phyloP scores from a whole-genome alignment of 2,797 vertebrate genomes.

The Takifugu rubripes region DNA sequence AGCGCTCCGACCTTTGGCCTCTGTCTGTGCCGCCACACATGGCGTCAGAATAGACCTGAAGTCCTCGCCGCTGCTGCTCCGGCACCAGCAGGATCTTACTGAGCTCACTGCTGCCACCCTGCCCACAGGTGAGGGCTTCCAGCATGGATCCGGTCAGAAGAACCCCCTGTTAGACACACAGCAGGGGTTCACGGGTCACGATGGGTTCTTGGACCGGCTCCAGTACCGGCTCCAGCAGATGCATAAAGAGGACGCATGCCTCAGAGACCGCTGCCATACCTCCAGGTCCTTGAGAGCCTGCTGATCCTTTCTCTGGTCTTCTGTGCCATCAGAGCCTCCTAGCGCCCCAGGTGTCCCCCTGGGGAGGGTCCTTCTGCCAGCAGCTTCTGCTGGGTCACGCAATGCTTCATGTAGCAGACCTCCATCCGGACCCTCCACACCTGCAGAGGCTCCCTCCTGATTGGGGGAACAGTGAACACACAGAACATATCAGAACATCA shows the following conservation, averaged over 20 bases:
- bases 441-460: conserved; percentile 68
- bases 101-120: conserved; percentile 61
- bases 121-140: conserved; percentile 82
- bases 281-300: conserved; percentile 76
- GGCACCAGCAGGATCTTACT: conserved; percentile 75
- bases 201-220: too few species aligned
- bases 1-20: conserved; percentile 67
- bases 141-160: conserved; percentile 80
- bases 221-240: too few species aligned
- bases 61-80: conserved; percentile 61
- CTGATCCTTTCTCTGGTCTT: conserved; percentile 52
- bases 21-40: conserved; percentile 72
- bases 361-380: conserved; percentile 63
- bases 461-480: background rate
- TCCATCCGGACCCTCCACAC: conserved; percentile 65
- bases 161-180: conserved; percentile 64
- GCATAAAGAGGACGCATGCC: background rate
- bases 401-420: conserved; percentile 76
- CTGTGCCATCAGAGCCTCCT: conserved; percentile 51
- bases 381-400: conserved; percentile 49
- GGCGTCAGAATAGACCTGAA: conserved; percentile 70
- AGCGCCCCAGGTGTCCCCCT: conserved; percentile 67
- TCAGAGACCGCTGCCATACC: conserved; percentile 60
- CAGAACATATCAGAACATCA: background rate
- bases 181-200: too few species aligned